Evolutionary conservation across 2,113 vertebrate species (phyloP).

Genomic region (Monopterus albus): DNA sequence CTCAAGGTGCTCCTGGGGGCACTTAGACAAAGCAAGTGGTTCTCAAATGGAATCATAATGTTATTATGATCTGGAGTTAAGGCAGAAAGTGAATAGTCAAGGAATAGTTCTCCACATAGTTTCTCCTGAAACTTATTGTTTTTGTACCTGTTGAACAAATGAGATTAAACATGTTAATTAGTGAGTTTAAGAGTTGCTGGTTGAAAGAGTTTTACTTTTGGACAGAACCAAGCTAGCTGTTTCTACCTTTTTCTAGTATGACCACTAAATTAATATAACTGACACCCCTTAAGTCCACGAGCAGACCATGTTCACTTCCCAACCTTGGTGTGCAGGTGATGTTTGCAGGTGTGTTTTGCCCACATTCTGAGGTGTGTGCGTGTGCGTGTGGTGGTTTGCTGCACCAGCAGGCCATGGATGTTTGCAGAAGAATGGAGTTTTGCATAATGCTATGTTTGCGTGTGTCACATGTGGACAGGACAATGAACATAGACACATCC

Average conservation of each 20-base stretch:
- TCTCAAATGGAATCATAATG: conserved; percentile 38
- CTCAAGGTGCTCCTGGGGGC: conserved; percentile 27
- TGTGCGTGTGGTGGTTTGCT: conserved; percentile 1
- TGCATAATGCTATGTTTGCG: conserved; percentile 5
- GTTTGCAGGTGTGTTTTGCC: conserved; percentile 10
- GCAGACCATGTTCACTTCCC: no score
- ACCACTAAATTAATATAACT: no score
- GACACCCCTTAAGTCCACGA: neutral
- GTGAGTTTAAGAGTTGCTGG: neutral
- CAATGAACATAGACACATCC: neutral
- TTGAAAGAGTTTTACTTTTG: no score
- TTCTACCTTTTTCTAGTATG: no score
- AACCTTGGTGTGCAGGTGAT: no score
- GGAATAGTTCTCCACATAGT: neutral
- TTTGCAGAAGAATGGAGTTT: conserved; percentile 51
- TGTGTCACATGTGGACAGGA: conserved; percentile 1
- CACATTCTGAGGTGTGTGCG: conserved; percentile 1
- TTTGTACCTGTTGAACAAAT: neutral
- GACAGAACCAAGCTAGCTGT: no score
- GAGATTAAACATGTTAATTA: neutral
- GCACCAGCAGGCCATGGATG: conserved; percentile 24
- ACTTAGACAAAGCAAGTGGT: conserved; percentile 22
- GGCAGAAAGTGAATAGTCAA: neutral
- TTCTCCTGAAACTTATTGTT: neutral
- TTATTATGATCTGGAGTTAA: conserved; percentile 11